Conservation (phyloP, 1,140 invertebrate genomes). For the Drosophila pallidifrons region DNA sequence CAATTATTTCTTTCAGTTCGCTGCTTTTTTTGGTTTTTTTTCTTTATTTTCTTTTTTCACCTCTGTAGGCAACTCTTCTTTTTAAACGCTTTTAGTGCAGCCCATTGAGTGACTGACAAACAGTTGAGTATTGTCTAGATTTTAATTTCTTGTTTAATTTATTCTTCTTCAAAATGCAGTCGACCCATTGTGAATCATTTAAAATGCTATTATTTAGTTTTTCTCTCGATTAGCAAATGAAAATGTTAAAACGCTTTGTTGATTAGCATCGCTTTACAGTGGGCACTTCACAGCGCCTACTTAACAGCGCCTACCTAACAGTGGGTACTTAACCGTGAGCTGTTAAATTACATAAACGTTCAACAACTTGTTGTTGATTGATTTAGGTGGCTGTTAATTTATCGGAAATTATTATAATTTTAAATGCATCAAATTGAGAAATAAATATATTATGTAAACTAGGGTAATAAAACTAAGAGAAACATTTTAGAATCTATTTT, state of each 20-base stretch:
- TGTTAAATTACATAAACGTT: background rate
- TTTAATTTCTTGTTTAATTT: constrained; percentile 55
- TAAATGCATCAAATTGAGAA: too few species aligned
- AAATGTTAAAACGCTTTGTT: background rate
- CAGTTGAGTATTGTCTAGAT: constrained; percentile 57
- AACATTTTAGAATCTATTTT: too few species aligned
- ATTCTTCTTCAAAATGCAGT: background rate
- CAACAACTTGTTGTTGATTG: background rate
- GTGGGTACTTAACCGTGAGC: background rate
- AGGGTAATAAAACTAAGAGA: too few species aligned
- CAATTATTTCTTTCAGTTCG: constrained; percentile 69
- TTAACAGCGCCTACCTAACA: background rate
- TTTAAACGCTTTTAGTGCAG: constrained; percentile 72
- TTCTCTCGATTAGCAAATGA: background rate
- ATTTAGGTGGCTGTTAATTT: background rate
- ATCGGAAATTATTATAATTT: too few species aligned
- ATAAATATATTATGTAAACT: too few species aligned
- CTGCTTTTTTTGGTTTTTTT: constrained; percentile 47
- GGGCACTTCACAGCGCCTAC: background rate
- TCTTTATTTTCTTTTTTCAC: constrained; percentile 20
- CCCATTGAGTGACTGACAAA: constrained; percentile 72
- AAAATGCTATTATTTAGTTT: constrained; percentile 4
- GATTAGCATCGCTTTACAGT: background rate
- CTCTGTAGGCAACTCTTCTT: constrained; percentile 40
- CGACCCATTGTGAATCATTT: constrained; percentile 9